Evolutionary conservation across 2,797 vertebrate genomes (phyloP), one percentile per base, ranked within the genome.

Genomic region (Telmatherina bonti): DNA sequence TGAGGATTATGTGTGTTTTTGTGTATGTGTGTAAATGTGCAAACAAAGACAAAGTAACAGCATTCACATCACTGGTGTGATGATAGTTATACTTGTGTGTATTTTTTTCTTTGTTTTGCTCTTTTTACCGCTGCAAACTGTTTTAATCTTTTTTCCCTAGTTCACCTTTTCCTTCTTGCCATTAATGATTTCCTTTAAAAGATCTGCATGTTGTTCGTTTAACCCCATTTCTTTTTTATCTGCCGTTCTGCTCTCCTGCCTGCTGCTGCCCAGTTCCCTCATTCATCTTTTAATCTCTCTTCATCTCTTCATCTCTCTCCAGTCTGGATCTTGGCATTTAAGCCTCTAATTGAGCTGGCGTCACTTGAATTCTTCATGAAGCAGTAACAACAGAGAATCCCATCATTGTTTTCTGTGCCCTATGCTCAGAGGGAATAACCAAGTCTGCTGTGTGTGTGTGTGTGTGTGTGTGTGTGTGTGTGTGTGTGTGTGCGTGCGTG

Each of bases 281-380:
- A 36, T 67, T 70, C 66, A 76, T 76, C 76, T 65, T 66, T 74
- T 73, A 69, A 67, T 84, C 74, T 78, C 64, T 56, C 62, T 69
- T 80, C 59, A 79, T 79, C 66, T 56, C 62, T 67, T 79, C 59
- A 78, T 87, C 67, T 70, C 56, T 81, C 67, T 35, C 66, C 72
- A 70, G 68, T 81, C 80, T 83, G 81, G 54, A 74, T 84, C 83
- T 85, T 88, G 88, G 89, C 84, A 91, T 92, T 91, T 86, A 60
- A 78, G 74, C 72, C 70, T 86, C 80, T 87, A 89, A 90, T 91
- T 88, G 89, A 91, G 84, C 86, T 92, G 87, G 89, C 82, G 58
- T 90, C 84, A 88, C 85, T 87, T 76, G 85, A 92, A 90, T 85
- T 79, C 85, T 74, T 85, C 73, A 83, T 87, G 82, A 89, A 90